These are phyloP conservation scores for Drosophila insularis DNA, from an alignment of 1,140 invertebrate species.

Conservation along the genomic window DNA sequence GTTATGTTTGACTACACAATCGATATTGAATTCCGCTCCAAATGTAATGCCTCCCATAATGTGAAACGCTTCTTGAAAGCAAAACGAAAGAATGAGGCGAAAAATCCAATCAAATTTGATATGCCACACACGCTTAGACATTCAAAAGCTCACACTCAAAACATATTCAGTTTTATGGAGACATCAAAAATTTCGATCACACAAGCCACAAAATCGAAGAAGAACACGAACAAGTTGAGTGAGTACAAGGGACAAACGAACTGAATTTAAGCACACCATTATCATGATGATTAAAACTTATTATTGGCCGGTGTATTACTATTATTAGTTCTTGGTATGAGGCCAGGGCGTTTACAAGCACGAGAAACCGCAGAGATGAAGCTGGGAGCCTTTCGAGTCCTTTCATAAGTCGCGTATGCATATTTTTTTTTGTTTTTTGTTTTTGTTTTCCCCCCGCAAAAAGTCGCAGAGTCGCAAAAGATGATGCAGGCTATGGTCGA, in stretches of 20 bases:
- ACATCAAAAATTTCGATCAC: conserved; percentile 55
- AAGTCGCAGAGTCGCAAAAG: background rate
- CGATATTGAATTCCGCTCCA: conserved; percentile 22
- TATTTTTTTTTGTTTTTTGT: background rate
- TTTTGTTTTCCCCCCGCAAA: background rate
- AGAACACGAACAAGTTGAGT: conserved; percentile 15
- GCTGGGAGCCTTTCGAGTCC: conserved; percentile 50
- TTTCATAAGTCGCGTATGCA: conserved; percentile 61
- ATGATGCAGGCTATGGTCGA: conserved; percentile 50
- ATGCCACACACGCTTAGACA: background rate
- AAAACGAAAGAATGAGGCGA: conserved; percentile 52
- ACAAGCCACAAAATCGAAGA: conserved; percentile 7
- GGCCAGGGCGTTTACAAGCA: conserved; percentile 59
- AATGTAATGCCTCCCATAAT: conserved; percentile 37
- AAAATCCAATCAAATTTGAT: background rate
- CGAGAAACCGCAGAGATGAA: conserved; percentile 30
- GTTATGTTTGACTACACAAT: background rate
- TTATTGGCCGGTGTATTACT: conserved; percentile 74
- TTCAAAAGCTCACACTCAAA: conserved; percentile 17
- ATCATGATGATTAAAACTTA: conserved; percentile 81
- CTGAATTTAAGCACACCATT: conserved; percentile 70
- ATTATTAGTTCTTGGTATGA: conserved; percentile 63
- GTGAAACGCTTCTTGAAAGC: conserved; percentile 52
- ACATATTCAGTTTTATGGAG: conserved; percentile 65
- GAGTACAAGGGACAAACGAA: conserved; percentile 16